phyloP scores from a whole-genome alignment of 2,113 vertebrate species.

The Castor canadensis region DNA sequence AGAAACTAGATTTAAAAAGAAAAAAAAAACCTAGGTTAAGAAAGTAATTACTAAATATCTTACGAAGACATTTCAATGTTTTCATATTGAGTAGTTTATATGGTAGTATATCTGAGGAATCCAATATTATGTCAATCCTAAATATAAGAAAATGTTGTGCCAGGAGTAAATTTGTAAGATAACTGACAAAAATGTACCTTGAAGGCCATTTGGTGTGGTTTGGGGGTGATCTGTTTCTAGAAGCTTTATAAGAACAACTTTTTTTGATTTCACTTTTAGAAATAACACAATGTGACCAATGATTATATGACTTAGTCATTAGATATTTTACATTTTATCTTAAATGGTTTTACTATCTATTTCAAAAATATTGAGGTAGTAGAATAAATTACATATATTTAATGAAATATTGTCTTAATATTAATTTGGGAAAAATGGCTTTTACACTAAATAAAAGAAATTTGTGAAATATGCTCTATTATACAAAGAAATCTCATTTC shows the following conservation, averaged over 20 bases:
- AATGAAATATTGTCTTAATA: not conserved
- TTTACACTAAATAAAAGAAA: not conserved
- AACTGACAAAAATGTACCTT: too few relatives aligned
- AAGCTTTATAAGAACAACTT: not conserved
- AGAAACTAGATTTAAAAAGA: too few relatives aligned
- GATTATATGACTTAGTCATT: not conserved
- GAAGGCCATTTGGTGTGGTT: too few relatives aligned
- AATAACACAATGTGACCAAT: too few relatives aligned
- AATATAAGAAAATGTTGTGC: not conserved
- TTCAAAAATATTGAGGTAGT: not conserved
- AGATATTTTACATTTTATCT: not conserved
- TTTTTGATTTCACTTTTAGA: too few relatives aligned
- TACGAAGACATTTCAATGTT: too few relatives aligned
- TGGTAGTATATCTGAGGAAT: not conserved
- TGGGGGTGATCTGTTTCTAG: too few relatives aligned
- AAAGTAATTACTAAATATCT: not conserved
- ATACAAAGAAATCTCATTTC: not conserved
- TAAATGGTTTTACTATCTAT: not conserved
- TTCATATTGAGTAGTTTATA: not conserved
- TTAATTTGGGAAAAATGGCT: not conserved
- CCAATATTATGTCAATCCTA: not conserved
- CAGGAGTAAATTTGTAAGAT: not conserved
- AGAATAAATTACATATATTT: not conserved
- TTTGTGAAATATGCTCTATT: not conserved
- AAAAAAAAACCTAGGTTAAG: not conserved